phyloP scores from a whole-genome alignment of 2,888 invertebrate species.

The Latrodectus hesperus region DNA sequence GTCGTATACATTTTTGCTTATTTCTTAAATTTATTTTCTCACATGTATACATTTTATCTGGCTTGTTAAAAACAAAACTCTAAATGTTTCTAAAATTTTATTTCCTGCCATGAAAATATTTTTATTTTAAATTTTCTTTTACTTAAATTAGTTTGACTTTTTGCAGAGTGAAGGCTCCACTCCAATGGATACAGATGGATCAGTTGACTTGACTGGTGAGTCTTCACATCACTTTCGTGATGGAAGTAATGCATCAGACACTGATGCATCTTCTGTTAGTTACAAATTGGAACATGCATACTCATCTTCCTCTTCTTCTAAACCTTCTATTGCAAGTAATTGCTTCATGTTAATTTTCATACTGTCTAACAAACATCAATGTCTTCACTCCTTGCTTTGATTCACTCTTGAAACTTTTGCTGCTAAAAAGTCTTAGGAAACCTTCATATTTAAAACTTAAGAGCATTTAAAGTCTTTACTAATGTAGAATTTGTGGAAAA shows the following conservation, averaged over 20 bases:
- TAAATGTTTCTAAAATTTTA: too few relatives aligned
- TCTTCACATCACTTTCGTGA: constrained; percentile 43
- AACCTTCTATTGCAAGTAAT: not conserved
- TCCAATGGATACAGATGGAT: not conserved
- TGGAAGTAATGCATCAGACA: constrained; percentile 69
- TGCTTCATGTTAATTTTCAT: not conserved
- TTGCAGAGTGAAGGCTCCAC: constrained; percentile 17
- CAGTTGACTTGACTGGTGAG: constrained; percentile 7
- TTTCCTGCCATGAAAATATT: too few relatives aligned
- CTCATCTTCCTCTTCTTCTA: constrained; percentile 78
- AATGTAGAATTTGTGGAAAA: too few relatives aligned
- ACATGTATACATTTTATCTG: too few relatives aligned
- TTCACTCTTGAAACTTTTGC: too few relatives aligned
- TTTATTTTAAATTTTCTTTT: too few relatives aligned
- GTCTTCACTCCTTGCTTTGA: not conserved
- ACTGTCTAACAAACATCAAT: not conserved
- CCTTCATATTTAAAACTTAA: too few relatives aligned
- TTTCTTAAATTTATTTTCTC: too few relatives aligned
- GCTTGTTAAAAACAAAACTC: too few relatives aligned
- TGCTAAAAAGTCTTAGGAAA: too few relatives aligned
- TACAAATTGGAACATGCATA: constrained; percentile 86
- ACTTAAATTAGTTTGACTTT: not conserved
- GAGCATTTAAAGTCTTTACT: too few relatives aligned
- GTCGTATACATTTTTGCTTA: too few relatives aligned
- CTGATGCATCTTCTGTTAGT: constrained; percentile 65